Evolutionary conservation across 1,140 invertebrate genomes (phyloP), one percentile per base, ranked within the genome.

Genomic region (Hormaphis cornu): DNA sequence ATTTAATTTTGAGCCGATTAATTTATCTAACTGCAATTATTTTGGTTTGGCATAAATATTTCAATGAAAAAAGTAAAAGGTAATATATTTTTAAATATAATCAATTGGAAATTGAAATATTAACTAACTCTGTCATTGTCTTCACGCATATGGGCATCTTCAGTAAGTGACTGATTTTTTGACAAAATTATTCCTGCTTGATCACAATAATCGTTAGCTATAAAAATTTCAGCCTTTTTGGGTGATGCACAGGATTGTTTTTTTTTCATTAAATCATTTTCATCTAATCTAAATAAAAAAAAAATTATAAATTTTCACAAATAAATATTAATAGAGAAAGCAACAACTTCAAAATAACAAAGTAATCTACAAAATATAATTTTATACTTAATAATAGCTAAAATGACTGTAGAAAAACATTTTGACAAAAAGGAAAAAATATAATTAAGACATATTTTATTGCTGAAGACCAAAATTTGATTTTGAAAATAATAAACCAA

Each of bases 171-270:
- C 30, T 66, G n/a, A 22, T 48, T 14, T 12, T 46, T 50, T 24
- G 28, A 66, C 35, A 66, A 40, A 33, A 66, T 12, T 33, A 66
- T 33, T 16, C 14, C 20, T 16, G 48, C 35, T 35, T 66, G 61
- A 35, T 50, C 61, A 50, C 61, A 66, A 50, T 30, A 50, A 48
- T 66, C 24, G 16, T 50, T n/a, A 8, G 61, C 28, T 14, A 66
- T 50, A 33, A 48, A 66, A 7, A 35, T 7, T 12, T 28, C 44
- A 22, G 28, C n/a, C 4, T 35, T 66, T 33, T 50, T 10, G 1
- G n/a, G 4, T 18, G 28, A n/a, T n/a, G n/a, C 12, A 35, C 28
- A 61, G 3, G 24, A 35, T 14, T 24, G 8, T 48, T 50, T 46
- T 28, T 28, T 44, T 30, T 63, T 63, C 18, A 48, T 26, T 12